Percentiles rank a stretch among this genome's conserved stretches.
Evolutionary conservation across 2,888 invertebrate genomes (phyloP).

Genomic region (Aricia artaxerxes): DNA sequence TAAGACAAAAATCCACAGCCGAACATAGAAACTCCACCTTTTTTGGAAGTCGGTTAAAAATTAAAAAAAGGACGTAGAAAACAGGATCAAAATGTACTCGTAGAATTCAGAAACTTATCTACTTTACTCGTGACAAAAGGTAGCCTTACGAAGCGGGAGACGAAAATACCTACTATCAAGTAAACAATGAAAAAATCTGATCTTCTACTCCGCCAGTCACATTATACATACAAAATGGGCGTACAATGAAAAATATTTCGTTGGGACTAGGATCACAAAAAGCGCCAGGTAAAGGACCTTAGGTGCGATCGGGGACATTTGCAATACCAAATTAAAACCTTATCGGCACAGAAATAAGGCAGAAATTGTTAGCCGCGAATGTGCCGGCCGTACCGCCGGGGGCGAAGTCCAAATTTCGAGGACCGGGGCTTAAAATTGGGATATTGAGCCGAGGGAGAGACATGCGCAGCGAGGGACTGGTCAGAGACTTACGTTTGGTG

Average conservation of each 20-base stretch:
- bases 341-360: neutral
- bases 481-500: neutral
- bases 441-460: constrained; percentile 27
- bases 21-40: too few species aligned
- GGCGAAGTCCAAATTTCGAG: constrained; percentile 21
- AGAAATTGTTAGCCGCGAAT: neutral
- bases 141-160: constrained; percentile 54
- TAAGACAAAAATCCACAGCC: too few species aligned
- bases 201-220: constrained; percentile 45
- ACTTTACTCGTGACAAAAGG: neutral
- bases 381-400: neutral
- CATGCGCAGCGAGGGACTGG: constrained; percentile 23
- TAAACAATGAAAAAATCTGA: constrained; percentile 64
- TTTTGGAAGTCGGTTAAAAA: too few species aligned
- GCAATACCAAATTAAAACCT: neutral
- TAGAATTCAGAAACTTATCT: neutral
- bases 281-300: constrained; percentile 14
- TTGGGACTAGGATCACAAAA: neutral
- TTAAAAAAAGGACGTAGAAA: too few species aligned
- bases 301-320: neutral
- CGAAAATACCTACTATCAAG: constrained; percentile 54
- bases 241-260: constrained; percentile 4
- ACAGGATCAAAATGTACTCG: too few species aligned
- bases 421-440: constrained; percentile 10
- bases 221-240: neutral